These are phyloP conservation scores for Eretmochelys imbricata DNA, from an alignment of 2,113 vertebrate species.

Conservation along the genomic window DNA sequence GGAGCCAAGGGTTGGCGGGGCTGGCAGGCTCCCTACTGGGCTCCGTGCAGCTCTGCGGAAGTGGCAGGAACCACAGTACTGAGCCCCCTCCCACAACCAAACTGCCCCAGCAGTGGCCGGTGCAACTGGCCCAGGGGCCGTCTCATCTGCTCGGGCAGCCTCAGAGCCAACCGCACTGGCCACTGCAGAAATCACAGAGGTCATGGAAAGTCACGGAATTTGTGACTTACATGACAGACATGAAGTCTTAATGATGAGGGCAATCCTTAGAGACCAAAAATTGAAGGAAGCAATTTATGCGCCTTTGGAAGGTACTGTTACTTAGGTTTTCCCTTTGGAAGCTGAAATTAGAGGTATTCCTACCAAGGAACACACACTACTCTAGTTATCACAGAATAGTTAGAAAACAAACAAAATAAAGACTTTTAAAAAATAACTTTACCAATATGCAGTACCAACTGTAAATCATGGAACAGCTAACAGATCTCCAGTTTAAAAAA, in stretches of 20 bases:
- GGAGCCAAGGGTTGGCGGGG: too few relatives aligned
- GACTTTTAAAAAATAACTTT: not conserved
- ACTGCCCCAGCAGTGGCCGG: too few relatives aligned
- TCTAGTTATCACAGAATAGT: not conserved
- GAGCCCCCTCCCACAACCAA: too few relatives aligned
- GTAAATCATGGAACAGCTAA: not conserved
- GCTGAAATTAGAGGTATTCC: not conserved
- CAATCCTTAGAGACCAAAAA: not conserved
- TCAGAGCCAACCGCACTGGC: too few relatives aligned
- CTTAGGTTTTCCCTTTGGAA: not conserved
- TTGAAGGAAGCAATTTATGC: not conserved
- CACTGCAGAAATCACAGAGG: too few relatives aligned
- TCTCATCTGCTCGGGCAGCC: too few relatives aligned
- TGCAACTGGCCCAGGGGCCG: too few relatives aligned
- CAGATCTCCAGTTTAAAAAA: not conserved
- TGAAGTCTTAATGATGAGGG: not conserved
- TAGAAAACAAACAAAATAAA: not conserved
- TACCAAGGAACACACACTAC: not conserved
- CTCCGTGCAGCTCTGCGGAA: too few relatives aligned
- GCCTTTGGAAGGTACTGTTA: not conserved
- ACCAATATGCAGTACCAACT: not conserved
- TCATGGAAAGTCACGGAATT: too few relatives aligned
- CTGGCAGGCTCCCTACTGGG: too few relatives aligned
- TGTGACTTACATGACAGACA: too few relatives aligned
- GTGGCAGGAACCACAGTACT: too few relatives aligned